Conservation (phyloP, 1,140 invertebrate genomes). For the Cherax quadricarinatus region DNA sequence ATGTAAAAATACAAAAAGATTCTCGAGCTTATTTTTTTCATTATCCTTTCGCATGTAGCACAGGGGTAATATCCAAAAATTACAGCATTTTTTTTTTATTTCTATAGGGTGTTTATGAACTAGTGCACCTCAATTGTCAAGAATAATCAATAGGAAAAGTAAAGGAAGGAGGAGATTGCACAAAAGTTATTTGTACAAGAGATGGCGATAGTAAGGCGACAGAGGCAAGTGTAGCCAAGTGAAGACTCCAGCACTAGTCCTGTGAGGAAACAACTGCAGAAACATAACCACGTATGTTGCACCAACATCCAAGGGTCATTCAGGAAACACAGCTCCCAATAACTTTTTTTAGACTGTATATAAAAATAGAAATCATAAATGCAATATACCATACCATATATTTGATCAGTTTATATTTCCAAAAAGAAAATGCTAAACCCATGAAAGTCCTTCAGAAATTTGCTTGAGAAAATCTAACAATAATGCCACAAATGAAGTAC, state of each 20-base stretch:
- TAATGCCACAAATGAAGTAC: not conserved
- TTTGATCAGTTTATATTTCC: too few species aligned
- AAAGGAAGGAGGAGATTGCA: slow-evolving; percentile 51
- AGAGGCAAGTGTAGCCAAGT: slow-evolving; percentile 64
- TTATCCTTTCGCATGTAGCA: slow-evolving; percentile 61
- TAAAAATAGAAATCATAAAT: not conserved
- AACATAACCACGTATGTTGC: not conserved
- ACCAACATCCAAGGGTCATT: slow-evolving; percentile 11
- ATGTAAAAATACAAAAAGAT: slow-evolving; percentile 72
- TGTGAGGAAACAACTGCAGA: slow-evolving; percentile 17
- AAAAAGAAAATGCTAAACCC: too few species aligned
- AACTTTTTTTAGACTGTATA: not conserved
- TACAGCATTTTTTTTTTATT: slow-evolving; percentile 63
- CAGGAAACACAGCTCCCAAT: not conserved
- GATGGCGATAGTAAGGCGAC: slow-evolving; percentile 67
- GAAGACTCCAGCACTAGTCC: slow-evolving; percentile 52
- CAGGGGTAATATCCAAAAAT: slow-evolving; percentile 68
- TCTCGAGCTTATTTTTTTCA: slow-evolving; percentile 66
- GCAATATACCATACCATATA: not conserved
- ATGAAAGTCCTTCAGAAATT: too few species aligned
- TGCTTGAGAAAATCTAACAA: too few species aligned
- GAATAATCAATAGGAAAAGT: slow-evolving; percentile 63
- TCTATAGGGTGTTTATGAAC: slow-evolving; percentile 68
- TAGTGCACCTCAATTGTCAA: slow-evolving; percentile 70
- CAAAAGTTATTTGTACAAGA: slow-evolving; percentile 66